Evolutionary conservation across 2,797 vertebrate species (phyloP), one percentile per base, ranked within the genome.

Genomic region (Microctenopoma stevenorrisi): DNA sequence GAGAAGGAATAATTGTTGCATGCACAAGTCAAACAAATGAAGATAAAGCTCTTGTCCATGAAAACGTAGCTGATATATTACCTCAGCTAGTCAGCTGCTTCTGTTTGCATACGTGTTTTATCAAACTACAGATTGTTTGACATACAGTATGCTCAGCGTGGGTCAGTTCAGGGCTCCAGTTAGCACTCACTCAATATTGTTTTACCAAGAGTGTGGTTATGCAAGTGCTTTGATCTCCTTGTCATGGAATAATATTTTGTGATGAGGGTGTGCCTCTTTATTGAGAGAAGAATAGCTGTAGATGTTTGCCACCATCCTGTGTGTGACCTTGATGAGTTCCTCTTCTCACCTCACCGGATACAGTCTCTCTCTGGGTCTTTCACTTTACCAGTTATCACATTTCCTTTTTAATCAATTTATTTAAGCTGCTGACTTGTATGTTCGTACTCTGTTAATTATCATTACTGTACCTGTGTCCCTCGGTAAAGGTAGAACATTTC

Each of bases 321-420:
- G 63, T 72, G 65, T 66, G 48, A 78, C 72, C 50, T 58, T 54
- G 4, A 73, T 56, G 75, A 71, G 62, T 58, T 78, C 61, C 43
- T 14, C 43, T 69, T 35, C 52, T 40, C 33, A 30, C 48, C 57
- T n/a, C 5, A 54, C 43, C 15, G 13, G 37, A 40, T 57, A 13
- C 15, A 18, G 52, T 63, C 54, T 62, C 0, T 26, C 15, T 4
- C 16, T 4, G 4, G 12, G 3, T 40, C 11, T 26, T 37, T 28
- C 48, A 14, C 10, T 46, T 50, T 18, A 30, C 14, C 18, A 25
- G 2, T 64, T 30, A 56, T 72, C 57, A 54, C 16, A 35, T 71
- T 56, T 67, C 11, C 22, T 70, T 51, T 22, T 62, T 15, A 47
- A 53, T 47, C n/a, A 38, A 57, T 79, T 56, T 35, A 37, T 16